Evolutionary conservation across 2,888 invertebrate species (phyloP), one percentile per base, ranked within the genome.

Genomic region (Brachyptera putata): DNA sequence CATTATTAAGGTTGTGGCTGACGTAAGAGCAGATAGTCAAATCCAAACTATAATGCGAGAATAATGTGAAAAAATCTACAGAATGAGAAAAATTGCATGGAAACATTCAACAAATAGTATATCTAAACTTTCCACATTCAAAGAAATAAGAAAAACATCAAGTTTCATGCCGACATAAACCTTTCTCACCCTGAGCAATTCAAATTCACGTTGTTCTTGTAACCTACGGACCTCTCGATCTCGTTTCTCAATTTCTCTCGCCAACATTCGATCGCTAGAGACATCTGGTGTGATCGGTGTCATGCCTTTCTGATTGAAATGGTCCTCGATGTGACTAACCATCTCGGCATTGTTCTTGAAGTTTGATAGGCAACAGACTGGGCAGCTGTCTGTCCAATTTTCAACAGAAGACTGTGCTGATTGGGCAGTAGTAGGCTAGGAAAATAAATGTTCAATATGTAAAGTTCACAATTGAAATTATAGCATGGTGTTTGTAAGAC

Each of bases 171-270:
- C n/a, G n/a, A n/a, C n/a, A n/a, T n/a, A n/a, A n/a, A n/a, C n/a
- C n/a, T n/a, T 30, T 30, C 30, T 30, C 30, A 82, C 82, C 71
- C 87, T 76, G 36, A 91, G 72, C 74, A 89, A 75, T 69, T 90
- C 88, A 72, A 91, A 91, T 72, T 91, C 91, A 48, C 86, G 82
- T 69, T 90, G 87, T 69, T 91, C 91, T 22, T 88, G 78, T 64
- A 84, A 80, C 66, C 83, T 81, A 67, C 87, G 81, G 0, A 87
- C 88, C 70, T 89, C 87, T 63, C 81, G 78, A 64, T 86, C 79
- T 46, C 77, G 72, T 65, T 77, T 75, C 64, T 81, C 79, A 67
- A 82, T 76, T 67, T 80, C 80, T 58, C 79, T 75, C 1, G 81
- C 81, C 18, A 82, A 68, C 64, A 80, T 64, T 56, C 77, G 72